Conservation (phyloP, 2,888 invertebrate species). For the Amphimallon solstitiale region DNA sequence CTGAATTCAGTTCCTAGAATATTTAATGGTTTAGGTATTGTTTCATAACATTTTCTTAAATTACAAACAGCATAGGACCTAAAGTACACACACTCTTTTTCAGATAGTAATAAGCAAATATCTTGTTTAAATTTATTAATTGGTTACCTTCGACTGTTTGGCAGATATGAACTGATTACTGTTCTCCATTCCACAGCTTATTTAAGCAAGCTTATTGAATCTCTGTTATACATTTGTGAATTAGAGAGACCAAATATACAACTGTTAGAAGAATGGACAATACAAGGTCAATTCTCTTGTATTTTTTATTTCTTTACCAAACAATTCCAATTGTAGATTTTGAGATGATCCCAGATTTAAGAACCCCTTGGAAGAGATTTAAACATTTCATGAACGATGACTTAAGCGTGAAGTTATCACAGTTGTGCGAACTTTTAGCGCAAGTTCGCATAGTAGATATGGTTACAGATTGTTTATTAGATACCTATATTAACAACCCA, state of each 20-base stretch:
- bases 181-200: slow-evolving; percentile 68
- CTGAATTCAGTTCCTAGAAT: slow-evolving; percentile 73
- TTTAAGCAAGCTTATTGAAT: slow-evolving; percentile 68
- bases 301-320: slow-evolving; percentile 13
- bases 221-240: slow-evolving; percentile 67
- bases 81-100: neutral
- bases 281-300: slow-evolving; percentile 56
- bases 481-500: slow-evolving; percentile 66
- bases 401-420: slow-evolving; percentile 65
- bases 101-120: slow-evolving; percentile 72
- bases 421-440: slow-evolving; percentile 68
- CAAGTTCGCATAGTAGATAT: slow-evolving; percentile 67
- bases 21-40: slow-evolving; percentile 70
- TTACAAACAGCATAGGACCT: neutral
- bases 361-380: slow-evolving; percentile 73
- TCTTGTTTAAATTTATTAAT: slow-evolving; percentile 72
- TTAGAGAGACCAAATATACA: slow-evolving; percentile 64
- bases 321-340: slow-evolving; percentile 51
- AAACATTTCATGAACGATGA: slow-evolving; percentile 67
- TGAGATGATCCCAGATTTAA: slow-evolving; percentile 57
- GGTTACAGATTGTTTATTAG: slow-evolving; percentile 71
- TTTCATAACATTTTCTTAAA: slow-evolving; percentile 25
- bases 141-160: slow-evolving; percentile 73
- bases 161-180: slow-evolving; percentile 66
- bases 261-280: slow-evolving; percentile 66